These are phyloP conservation scores for Neoarius graeffei DNA, from an alignment of 2,113 vertebrate genomes.

Conservation along the genomic window DNA sequence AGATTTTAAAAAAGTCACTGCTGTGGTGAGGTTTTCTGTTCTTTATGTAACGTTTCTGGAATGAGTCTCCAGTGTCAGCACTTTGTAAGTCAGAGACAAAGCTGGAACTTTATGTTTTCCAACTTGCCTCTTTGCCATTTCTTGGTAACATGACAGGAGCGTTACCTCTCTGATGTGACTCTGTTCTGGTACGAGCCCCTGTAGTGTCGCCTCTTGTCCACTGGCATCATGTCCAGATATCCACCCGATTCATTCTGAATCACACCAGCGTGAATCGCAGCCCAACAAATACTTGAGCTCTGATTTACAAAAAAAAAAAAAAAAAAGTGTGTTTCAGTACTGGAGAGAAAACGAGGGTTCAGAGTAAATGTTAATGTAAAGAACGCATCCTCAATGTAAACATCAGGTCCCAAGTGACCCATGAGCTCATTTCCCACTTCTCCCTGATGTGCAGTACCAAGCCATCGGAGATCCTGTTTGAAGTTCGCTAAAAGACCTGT, in stretches of 20 bases:
- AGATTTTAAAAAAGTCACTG: neutral
- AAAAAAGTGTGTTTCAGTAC: neutral
- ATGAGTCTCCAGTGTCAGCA: neutral
- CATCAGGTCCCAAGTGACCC: neutral
- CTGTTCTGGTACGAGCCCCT: conserved; percentile 86
- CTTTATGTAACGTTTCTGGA: neutral
- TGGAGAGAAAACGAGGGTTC: neutral
- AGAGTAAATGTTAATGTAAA: neutral
- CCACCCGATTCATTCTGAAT: conserved; percentile 85
- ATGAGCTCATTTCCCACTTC: neutral
- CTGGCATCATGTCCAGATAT: conserved; percentile 93
- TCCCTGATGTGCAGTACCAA: neutral
- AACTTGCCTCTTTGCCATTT: neutral
- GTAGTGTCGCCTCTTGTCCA: conserved; percentile 86
- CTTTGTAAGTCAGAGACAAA: neutral
- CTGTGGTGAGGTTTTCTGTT: neutral
- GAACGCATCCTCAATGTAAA: neutral
- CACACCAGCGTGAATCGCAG: conserved; percentile 91
- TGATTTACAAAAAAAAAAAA: conserved; percentile 56
- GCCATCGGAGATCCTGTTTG: neutral
- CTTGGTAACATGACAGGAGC: neutral
- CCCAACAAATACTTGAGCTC: conserved; percentile 93
- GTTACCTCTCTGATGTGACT: conserved; percentile 90
- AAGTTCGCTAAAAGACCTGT: neutral
- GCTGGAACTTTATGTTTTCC: neutral